Conservation (phyloP, 2,888 invertebrate species). For the Drosophila buzzatii region DNA sequence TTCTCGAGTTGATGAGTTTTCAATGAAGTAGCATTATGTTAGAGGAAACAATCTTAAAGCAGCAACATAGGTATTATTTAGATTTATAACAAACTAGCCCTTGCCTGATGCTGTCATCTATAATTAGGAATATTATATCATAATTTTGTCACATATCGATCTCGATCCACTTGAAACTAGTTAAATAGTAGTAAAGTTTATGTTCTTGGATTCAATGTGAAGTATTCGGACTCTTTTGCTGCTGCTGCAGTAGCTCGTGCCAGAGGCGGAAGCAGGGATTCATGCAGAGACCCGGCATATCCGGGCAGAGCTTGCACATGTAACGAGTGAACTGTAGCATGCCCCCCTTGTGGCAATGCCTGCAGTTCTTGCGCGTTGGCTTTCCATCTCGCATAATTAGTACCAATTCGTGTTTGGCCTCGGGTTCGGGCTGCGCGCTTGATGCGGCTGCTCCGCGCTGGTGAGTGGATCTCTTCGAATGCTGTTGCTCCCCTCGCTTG, state of each 20-base stretch:
- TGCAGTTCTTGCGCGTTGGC: constrained; percentile 66
- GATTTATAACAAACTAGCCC: background rate
- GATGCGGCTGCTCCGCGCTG: background rate
- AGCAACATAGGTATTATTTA: no score
- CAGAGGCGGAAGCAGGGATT: constrained; percentile 71
- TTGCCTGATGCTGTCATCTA: background rate
- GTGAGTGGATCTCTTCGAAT: constrained; percentile 7
- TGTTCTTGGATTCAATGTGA: constrained; percentile 13
- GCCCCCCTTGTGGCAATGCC: constrained; percentile 66
- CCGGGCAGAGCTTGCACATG: constrained; percentile 67
- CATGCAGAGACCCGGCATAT: constrained; percentile 67
- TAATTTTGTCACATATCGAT: background rate
- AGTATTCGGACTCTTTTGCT: constrained; percentile 8
- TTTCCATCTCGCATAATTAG: constrained; percentile 51
- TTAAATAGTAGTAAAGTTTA: background rate
- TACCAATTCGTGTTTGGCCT: constrained; percentile 44
- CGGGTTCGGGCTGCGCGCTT: background rate
- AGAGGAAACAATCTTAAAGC: background rate
- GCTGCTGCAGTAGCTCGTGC: constrained; percentile 58
- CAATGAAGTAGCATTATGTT: background rate
- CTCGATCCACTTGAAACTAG: background rate
- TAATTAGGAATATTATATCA: background rate
- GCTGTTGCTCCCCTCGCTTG: background rate
- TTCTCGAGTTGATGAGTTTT: background rate
- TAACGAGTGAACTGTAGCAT: constrained; percentile 67